phyloP scores from a whole-genome alignment of 2,113 vertebrate species.

The Herpetotheres cachinnans region DNA sequence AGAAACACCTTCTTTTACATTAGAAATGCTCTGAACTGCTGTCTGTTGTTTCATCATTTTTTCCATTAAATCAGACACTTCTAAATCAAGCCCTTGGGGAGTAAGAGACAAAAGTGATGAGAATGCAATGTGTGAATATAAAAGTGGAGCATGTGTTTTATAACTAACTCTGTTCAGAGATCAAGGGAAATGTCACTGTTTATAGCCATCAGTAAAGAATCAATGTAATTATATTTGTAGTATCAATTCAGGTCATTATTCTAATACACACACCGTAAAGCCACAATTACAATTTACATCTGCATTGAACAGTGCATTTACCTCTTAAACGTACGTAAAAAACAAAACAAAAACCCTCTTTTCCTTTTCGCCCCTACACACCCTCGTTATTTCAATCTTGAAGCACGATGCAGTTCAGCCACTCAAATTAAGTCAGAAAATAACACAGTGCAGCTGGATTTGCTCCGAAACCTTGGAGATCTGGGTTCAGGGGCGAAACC shows the following conservation, averaged over 20 bases:
- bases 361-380: not conserved
- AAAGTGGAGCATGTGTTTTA: conserved; percentile 70
- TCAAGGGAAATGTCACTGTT: conserved; percentile 81
- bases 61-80: conserved; percentile 88
- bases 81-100: conserved; percentile 81
- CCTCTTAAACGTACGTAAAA: not conserved
- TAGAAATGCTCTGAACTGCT: conserved; percentile 60
- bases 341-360: not conserved
- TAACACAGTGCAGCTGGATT: not conserved
- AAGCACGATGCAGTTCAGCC: not conserved
- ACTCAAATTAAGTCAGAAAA: not conserved
- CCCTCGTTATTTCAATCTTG: not conserved
- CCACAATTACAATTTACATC: conserved; percentile 34
- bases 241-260: conserved; percentile 75
- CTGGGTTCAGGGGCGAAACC: not conserved
- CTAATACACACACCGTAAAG: conserved; percentile 54
- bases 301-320: not conserved
- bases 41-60: conserved; percentile 80
- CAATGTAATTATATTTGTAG: conserved; percentile 77
- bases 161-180: conserved; percentile 71
- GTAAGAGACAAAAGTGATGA: conserved; percentile 72
- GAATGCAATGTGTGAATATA: conserved; percentile 66
- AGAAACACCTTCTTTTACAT: conserved; percentile 65
- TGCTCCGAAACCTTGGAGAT: not conserved
- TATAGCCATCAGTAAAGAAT: conserved; percentile 78